Evolutionary conservation across 2,888 invertebrate genomes (phyloP).

Genomic region (Rapana venosa): DNA sequence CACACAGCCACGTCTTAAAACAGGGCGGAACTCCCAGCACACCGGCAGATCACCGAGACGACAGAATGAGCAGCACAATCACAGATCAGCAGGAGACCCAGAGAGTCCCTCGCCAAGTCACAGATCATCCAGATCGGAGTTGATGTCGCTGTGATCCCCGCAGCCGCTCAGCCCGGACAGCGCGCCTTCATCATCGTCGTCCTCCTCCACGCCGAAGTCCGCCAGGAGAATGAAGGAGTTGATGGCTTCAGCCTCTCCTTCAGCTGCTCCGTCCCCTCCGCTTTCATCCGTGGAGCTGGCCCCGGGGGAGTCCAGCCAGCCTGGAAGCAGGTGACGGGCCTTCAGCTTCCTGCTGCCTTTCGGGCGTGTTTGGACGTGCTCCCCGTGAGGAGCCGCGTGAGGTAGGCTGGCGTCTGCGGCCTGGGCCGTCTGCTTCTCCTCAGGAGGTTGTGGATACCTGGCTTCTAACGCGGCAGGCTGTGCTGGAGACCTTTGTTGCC

Average conservation of each 20-base stretch:
- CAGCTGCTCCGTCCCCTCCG: not conserved
- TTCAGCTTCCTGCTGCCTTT: not conserved
- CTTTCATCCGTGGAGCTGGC: conserved; percentile 6
- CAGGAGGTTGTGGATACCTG: too few relatives aligned
- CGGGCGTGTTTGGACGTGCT: too few relatives aligned
- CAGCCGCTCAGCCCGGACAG: conserved; percentile 32
- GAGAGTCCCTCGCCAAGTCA: not conserved
- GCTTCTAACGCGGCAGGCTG: too few relatives aligned
- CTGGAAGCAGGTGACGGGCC: not conserved
- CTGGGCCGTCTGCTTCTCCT: too few relatives aligned
- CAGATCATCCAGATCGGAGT: conserved; percentile 32
- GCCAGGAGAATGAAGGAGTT: conserved; percentile 13
- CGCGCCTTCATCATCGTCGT: conserved; percentile 27
- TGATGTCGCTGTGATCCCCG: conserved; percentile 12
- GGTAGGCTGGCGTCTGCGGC: too few relatives aligned
- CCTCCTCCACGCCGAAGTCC: conserved; percentile 34
- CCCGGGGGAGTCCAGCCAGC: conserved; percentile 13
- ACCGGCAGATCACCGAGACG: too few relatives aligned
- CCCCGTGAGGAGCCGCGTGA: too few relatives aligned
- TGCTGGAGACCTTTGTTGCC: too few relatives aligned
- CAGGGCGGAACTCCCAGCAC: too few relatives aligned
- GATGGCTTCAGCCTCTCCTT: not conserved
- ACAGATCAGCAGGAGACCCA: not conserved
- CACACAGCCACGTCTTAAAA: too few relatives aligned
- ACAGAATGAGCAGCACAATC: too few relatives aligned